These are phyloP conservation scores for Mystacides longicornis DNA, from an alignment of 2,888 invertebrate species.

Conservation along the genomic window DNA sequence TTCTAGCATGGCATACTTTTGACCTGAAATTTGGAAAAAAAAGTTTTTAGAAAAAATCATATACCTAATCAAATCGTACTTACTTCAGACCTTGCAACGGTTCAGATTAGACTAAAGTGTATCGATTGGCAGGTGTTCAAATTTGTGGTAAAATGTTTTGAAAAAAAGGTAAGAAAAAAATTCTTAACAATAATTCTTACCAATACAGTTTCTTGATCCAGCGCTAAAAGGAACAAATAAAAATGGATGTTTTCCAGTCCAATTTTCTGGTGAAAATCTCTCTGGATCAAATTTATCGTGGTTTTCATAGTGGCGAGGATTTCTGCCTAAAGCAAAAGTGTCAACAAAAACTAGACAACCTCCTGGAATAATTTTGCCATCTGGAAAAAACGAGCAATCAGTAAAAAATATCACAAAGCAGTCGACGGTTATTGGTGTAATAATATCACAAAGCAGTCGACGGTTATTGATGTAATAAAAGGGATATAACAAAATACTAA, in stretches of 20 bases:
- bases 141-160: not conserved
- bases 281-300: constrained; percentile 24
- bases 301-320: constrained; percentile 16
- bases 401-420: too few species aligned
- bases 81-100: too few species aligned
- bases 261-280: constrained; percentile 22
- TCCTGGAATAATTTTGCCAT: constrained; percentile 19
- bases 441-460: too few species aligned
- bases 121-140: too few species aligned
- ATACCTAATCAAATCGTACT: too few species aligned
- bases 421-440: too few species aligned
- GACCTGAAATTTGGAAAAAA: constrained; percentile 28
- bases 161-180: not conserved
- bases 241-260: constrained; percentile 17
- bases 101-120: too few species aligned
- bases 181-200: constrained; percentile 11
- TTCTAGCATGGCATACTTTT: constrained; percentile 34
- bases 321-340: constrained; percentile 11
- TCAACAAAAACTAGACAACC: constrained; percentile 6
- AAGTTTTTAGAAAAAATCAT: too few species aligned
- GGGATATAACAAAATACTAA: too few species aligned
- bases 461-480: too few species aligned
- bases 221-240: constrained; percentile 15
- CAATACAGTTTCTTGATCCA: constrained; percentile 24
- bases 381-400: too few species aligned